A percentile compares a stretch with the other conserved stretches of the same genome.
phyloP scores from a whole-genome alignment of 2,113 vertebrate species.

The Mus pahari region DNA sequence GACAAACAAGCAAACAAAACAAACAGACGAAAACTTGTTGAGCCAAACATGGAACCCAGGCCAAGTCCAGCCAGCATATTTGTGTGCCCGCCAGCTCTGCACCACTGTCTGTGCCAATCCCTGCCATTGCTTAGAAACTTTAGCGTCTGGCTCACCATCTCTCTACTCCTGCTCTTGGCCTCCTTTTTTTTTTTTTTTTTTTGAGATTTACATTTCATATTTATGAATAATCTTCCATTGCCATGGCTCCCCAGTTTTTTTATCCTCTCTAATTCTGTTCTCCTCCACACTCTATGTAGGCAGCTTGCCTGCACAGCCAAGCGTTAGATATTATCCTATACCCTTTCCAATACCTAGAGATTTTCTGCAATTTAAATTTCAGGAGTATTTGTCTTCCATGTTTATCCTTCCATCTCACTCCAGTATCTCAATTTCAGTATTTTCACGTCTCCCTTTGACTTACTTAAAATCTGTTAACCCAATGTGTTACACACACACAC shows the following conservation, averaged over 20 bases:
- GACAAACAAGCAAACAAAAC: not conserved
- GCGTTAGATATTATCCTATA: not conserved
- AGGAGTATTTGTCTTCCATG: not conserved
- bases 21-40: not conserved
- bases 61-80: not conserved
- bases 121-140: not conserved
- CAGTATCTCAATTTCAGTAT: not conserved
- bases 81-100: not conserved
- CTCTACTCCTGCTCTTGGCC: not conserved
- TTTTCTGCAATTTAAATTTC: constrained; percentile 10
- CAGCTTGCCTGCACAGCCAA: not conserved
- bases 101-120: rapidly evolving
- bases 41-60: not conserved
- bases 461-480: not conserved
- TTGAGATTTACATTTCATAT: not conserved
- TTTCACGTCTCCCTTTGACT: not conserved
- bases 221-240: not conserved
- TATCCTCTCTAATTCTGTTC: not conserved
- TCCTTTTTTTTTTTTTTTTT: not conserved
- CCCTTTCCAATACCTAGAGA: not conserved
- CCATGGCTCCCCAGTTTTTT: not conserved
- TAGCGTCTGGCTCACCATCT: not conserved
- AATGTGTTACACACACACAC: not conserved
- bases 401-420: not conserved
- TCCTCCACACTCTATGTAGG: not conserved